These are phyloP conservation scores for Lamprotornis superbus DNA, from an alignment of 2,113 vertebrate species.

Conservation along the genomic window DNA sequence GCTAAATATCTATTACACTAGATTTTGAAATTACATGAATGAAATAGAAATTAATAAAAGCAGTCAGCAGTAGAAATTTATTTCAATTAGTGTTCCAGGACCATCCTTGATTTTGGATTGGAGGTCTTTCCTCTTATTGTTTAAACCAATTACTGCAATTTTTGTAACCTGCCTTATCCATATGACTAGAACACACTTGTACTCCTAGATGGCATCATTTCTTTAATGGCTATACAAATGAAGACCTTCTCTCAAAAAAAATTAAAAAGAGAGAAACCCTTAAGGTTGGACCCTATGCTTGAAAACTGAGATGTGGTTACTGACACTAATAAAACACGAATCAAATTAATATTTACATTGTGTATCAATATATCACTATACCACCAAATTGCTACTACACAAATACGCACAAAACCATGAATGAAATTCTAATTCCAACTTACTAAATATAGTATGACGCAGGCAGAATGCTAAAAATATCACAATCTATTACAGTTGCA, in stretches of 20 bases:
- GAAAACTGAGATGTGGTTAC: not conserved
- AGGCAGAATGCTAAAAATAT: not conserved
- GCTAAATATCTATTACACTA: not conserved
- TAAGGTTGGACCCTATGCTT: not conserved
- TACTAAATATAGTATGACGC: not conserved
- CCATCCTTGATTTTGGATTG: fast-evolving
- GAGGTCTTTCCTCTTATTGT: not conserved
- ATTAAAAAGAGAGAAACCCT: not conserved
- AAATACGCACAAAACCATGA: not conserved
- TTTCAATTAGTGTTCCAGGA: not conserved
- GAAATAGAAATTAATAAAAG: not conserved
- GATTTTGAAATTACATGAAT: not conserved
- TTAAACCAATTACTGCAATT: not conserved
- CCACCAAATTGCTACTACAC: not conserved
- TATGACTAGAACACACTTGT: not conserved
- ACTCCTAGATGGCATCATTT: not conserved
- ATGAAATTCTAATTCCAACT: not conserved
- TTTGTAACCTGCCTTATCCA: not conserved
- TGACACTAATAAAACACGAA: not conserved
- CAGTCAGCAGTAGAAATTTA: not conserved
- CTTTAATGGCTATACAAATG: not conserved
- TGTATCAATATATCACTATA: not conserved
- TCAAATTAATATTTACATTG: not conserved
- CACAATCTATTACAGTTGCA: not conserved
- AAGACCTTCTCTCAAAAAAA: not conserved